phyloP scores from a whole-genome alignment of 2,113 vertebrate species.

The Emydocephalus ijimae region DNA sequence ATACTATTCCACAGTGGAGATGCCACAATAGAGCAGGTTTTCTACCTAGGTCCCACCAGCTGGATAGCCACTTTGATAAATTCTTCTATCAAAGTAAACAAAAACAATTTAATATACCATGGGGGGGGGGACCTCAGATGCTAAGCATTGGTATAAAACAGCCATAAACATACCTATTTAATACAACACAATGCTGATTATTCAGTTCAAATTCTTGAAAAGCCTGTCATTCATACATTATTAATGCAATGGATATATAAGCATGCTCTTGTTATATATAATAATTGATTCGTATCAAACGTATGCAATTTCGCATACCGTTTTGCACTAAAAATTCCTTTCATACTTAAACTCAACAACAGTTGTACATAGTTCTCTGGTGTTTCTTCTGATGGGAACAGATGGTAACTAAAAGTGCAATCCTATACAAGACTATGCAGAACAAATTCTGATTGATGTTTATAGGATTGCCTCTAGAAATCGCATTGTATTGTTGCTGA shows the following conservation, averaged over 20 bases:
- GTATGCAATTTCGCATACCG: conserved; percentile 28
- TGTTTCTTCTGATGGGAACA: neutral
- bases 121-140: neutral
- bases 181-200: conserved; percentile 22
- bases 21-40: neutral
- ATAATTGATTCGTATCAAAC: neutral
- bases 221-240: neutral
- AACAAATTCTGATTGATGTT: neutral
- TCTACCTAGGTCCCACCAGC: neutral
- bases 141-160: neutral
- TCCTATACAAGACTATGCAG: neutral
- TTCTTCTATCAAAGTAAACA: neutral
- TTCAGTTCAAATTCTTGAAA: conserved; percentile 46
- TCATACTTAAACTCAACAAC: conserved; percentile 8
- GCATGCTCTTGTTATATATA: neutral
- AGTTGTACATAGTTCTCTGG: conserved; percentile 37
- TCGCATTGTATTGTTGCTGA: neutral
- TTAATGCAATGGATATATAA: neutral
- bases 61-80: neutral
- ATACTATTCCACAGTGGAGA: neutral
- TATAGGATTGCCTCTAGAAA: neutral
- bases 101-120: neutral
- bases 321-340: conserved; percentile 43
- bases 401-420: neutral
- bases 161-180: neutral